phyloP scores from a whole-genome alignment of 2,113 vertebrate species.

The Gobio gobio region DNA sequence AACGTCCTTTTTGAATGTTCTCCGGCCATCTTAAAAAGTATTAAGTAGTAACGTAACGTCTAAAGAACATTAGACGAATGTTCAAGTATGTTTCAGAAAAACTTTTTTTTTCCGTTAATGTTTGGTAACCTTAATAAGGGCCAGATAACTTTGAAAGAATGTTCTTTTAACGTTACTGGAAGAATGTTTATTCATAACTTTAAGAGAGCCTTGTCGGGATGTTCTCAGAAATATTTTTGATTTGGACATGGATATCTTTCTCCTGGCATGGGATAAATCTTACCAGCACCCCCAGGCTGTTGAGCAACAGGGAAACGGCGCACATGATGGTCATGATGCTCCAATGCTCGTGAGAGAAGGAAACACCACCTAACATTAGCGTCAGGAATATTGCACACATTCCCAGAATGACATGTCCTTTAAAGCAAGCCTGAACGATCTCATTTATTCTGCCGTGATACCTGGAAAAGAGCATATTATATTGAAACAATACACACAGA shows the following conservation, averaged over 20 bases:
- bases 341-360: slow-evolving; percentile 39
- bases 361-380: slow-evolving; percentile 43
- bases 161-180: too few species aligned
- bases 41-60: too few species aligned
- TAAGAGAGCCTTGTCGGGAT: too few species aligned
- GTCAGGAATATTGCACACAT: slow-evolving; percentile 50
- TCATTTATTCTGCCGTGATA: slow-evolving; percentile 53
- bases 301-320: slow-evolving; percentile 61
- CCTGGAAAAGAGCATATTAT: slow-evolving; percentile 55
- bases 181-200: too few species aligned
- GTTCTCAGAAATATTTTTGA: neutral
- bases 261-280: slow-evolving; percentile 41
- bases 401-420: slow-evolving; percentile 39
- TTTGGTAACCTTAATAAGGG: too few species aligned
- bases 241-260: neutral
- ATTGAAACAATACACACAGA: neutral
- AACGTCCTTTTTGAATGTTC: too few species aligned
- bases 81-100: too few species aligned
- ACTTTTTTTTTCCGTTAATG: too few species aligned
- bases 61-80: too few species aligned
- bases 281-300: slow-evolving; percentile 68
- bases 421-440: slow-evolving; percentile 65
- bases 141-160: too few species aligned
- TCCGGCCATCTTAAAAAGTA: too few species aligned
- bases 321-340: slow-evolving; percentile 50